Evolutionary conservation across 2,888 invertebrate species (phyloP).

Genomic region (Ennomos fuscantarius): DNA sequence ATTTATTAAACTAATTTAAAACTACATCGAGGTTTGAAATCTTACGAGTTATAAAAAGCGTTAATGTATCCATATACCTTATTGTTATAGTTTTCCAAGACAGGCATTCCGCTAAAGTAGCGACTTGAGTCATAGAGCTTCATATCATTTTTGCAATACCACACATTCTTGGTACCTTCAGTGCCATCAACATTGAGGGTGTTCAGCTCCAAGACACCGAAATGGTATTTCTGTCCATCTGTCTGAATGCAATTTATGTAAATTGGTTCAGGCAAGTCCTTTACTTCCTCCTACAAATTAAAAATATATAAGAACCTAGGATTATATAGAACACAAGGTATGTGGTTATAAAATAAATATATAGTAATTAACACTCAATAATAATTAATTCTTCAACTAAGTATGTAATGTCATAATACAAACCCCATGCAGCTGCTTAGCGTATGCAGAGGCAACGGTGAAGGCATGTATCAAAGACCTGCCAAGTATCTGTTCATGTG

Average conservation of each 20-base stretch:
- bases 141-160: constrained; percentile 89
- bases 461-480: constrained; percentile 90
- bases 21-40: constrained; percentile 40
- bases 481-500: constrained; percentile 87
- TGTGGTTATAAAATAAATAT: too few species aligned
- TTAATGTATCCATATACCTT: constrained; percentile 91
- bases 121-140: constrained; percentile 87
- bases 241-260: constrained; percentile 93
- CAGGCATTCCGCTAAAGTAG: constrained; percentile 87
- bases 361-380: too few species aligned
- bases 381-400: too few species aligned
- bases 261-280: constrained; percentile 90
- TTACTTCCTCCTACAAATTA: constrained; percentile 82
- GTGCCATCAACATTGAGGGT: constrained; percentile 87
- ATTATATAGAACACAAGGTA: constrained; percentile 12
- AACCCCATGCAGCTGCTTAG: constrained; percentile 90
- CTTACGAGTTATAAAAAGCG: constrained; percentile 90
- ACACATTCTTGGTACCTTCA: constrained; percentile 89
- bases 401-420: constrained; percentile 47
- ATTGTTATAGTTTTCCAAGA: constrained; percentile 90
- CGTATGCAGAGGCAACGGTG: constrained; percentile 90
- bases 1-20: constrained; percentile 52
- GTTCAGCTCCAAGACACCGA: constrained; percentile 93
- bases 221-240: constrained; percentile 91
- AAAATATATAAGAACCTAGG: not conserved